These are phyloP conservation scores for Danio aesculapii DNA, from an alignment of 2,797 vertebrate species.

Conservation along the genomic window DNA sequence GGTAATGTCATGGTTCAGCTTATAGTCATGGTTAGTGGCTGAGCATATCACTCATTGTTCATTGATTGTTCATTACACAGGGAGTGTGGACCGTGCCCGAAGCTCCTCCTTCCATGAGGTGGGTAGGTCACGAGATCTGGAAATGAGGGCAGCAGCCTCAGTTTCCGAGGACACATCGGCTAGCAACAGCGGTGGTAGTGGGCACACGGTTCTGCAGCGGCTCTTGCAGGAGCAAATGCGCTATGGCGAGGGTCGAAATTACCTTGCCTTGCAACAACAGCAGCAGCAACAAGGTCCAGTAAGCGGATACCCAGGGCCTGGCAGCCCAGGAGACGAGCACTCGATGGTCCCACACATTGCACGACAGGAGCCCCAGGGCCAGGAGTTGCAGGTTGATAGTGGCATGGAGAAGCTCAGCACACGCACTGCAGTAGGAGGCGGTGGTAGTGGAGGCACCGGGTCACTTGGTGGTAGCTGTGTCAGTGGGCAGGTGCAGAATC, in stretches of 20 bases:
- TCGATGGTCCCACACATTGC: slow-evolving; percentile 90
- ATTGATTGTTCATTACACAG: slow-evolving; percentile 55
- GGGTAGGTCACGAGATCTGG: slow-evolving; percentile 75
- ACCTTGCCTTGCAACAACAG: slow-evolving; percentile 89
- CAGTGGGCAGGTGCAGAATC: slow-evolving; percentile 79
- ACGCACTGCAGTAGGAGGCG: slow-evolving; percentile 72
- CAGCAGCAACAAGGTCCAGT: slow-evolving; percentile 57
- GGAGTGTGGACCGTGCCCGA: slow-evolving; percentile 73
- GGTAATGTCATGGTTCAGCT: background rate
- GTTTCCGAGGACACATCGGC: slow-evolving; percentile 86
- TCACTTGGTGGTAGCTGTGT: slow-evolving; percentile 75
- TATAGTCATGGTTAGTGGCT: slow-evolving; percentile 3
- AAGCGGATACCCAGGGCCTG: slow-evolving; percentile 74
- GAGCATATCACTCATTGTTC: slow-evolving; percentile 11
- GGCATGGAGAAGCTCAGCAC: slow-evolving; percentile 93
- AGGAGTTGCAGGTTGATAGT: slow-evolving; percentile 96
- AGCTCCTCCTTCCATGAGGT: slow-evolving; percentile 82
- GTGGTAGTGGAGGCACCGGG: slow-evolving; percentile 83
- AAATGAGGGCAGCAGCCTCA: slow-evolving; percentile 92
- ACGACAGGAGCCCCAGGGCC: slow-evolving; percentile 98
- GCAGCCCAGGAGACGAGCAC: slow-evolving; percentile 84
- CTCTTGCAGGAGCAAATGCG: slow-evolving; percentile 98
- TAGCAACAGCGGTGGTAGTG: slow-evolving; percentile 67
- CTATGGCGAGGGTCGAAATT: slow-evolving; percentile 91
- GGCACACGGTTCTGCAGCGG: slow-evolving; percentile 93